Conservation (phyloP, 2,888 invertebrate species). For the Harpalus rubripes region DNA sequence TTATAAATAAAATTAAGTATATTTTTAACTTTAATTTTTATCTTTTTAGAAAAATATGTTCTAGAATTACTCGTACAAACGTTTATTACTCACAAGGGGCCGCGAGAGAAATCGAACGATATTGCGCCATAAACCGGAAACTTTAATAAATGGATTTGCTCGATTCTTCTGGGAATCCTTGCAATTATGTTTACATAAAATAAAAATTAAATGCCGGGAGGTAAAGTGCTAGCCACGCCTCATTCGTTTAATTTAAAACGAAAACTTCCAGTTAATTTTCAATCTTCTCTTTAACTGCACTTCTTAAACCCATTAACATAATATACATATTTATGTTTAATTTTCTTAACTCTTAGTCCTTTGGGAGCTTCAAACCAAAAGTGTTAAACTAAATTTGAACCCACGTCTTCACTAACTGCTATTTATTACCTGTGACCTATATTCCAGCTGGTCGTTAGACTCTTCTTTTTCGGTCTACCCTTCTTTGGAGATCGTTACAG, state of each 20-base stretch:
- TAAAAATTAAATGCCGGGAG: too few species aligned
- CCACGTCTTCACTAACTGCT: constrained; percentile 19
- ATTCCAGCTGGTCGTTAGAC: constrained; percentile 25
- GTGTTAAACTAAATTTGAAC: constrained; percentile 35
- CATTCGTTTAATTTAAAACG: background rate
- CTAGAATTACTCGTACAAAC: too few species aligned
- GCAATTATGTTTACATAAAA: too few species aligned
- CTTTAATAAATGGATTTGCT: too few species aligned
- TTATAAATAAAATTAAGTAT: too few species aligned
- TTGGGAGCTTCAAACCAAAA: background rate
- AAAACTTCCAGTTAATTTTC: background rate
- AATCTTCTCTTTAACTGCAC: background rate
- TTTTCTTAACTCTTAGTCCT: background rate
- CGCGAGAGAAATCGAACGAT: too few species aligned
- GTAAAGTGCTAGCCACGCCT: too few species aligned
- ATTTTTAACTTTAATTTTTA: too few species aligned
- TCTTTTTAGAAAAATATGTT: too few species aligned
- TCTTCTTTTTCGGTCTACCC: background rate
- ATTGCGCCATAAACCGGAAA: too few species aligned
- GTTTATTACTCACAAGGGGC: too few species aligned
- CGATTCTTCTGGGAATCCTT: too few species aligned
- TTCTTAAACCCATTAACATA: constrained; percentile 10
- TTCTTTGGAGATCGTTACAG: background rate
- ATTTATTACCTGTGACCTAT: constrained; percentile 54
- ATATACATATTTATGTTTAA: constrained; percentile 25